These are phyloP conservation scores for Aplysina aerophoba DNA, from an alignment of 37 sponge, comb jelly and placozoan genomes.

Conservation along the genomic window DNA sequence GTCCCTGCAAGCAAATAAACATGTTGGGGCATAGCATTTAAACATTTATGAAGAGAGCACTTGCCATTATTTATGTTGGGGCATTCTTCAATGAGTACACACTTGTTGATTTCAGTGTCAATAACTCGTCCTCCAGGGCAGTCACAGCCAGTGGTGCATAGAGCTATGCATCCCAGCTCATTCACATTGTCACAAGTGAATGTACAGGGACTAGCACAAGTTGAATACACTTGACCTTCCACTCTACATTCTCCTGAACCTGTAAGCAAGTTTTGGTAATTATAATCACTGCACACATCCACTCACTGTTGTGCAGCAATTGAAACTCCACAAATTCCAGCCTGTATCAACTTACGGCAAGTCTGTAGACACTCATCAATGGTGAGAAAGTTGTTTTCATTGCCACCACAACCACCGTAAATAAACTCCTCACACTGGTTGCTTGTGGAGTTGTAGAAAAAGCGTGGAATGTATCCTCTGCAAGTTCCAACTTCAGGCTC, in stretches of 20 bases:
- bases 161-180: not conserved
- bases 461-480: conserved; percentile 1
- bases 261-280: too few relatives aligned
- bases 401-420: conserved; percentile 35
- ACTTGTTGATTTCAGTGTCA: too few relatives aligned
- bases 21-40: too few relatives aligned
- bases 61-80: too few relatives aligned
- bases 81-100: too few relatives aligned
- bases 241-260: not conserved
- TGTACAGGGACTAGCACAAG: not conserved
- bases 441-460: conserved; percentile 26
- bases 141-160: conserved; percentile 3
- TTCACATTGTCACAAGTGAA: not conserved
- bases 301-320: too few relatives aligned
- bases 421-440: conserved; percentile 25
- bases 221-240: not conserved
- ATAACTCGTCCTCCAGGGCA: too few relatives aligned
- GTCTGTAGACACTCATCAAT: not conserved
- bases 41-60: too few relatives aligned
- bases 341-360: not conserved
- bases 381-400: conserved; percentile 1
- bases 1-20: too few relatives aligned
- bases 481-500: conserved; percentile 34
- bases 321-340: too few relatives aligned
- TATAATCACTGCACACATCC: too few relatives aligned